A percentile compares a stretch with the other conserved stretches of the same genome.
Conservation (phyloP, 2,888 invertebrate genomes). For the Campoletis raptor region DNA sequence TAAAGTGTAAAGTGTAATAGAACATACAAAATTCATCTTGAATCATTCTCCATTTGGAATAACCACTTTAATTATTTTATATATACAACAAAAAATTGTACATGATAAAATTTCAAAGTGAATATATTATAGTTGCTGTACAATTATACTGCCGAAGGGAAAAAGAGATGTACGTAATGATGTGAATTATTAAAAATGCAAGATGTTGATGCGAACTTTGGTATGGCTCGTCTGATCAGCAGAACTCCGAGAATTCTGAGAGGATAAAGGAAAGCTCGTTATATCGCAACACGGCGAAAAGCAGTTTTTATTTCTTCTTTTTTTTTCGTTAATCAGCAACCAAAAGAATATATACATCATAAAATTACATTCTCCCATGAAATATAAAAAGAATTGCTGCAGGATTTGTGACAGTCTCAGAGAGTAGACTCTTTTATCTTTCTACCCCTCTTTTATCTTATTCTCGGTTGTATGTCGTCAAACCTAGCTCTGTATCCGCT, state of each 20-base stretch:
- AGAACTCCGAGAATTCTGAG: not conserved
- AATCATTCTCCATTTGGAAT: not conserved
- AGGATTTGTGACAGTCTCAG: constrained; percentile 34
- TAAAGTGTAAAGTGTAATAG: not conserved
- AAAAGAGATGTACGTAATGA: not conserved
- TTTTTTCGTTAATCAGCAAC: constrained; percentile 56
- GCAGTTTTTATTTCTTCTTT: constrained; percentile 27
- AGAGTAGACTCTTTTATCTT: constrained; percentile 50
- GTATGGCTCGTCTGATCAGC: constrained; percentile 3
- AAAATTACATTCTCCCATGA: constrained; percentile 53
- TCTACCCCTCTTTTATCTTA: constrained; percentile 11
- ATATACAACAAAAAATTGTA: not conserved
- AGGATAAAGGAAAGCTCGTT: constrained; percentile 37
- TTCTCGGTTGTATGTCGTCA: constrained; percentile 24
- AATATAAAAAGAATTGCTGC: constrained; percentile 56
- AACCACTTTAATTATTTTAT: not conserved
- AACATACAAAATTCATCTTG: not conserved
- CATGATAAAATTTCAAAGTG: not conserved
- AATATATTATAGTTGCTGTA: not conserved
- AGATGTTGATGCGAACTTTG: not conserved
- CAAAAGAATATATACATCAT: constrained; percentile 40
- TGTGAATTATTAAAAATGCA: constrained; percentile 16
- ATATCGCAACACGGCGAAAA: constrained; percentile 19
- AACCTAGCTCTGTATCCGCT: constrained; percentile 27
- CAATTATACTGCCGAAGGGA: not conserved